Evolutionary conservation across 2,113 vertebrate genomes (phyloP).

Genomic region (Sorex araneus): DNA sequence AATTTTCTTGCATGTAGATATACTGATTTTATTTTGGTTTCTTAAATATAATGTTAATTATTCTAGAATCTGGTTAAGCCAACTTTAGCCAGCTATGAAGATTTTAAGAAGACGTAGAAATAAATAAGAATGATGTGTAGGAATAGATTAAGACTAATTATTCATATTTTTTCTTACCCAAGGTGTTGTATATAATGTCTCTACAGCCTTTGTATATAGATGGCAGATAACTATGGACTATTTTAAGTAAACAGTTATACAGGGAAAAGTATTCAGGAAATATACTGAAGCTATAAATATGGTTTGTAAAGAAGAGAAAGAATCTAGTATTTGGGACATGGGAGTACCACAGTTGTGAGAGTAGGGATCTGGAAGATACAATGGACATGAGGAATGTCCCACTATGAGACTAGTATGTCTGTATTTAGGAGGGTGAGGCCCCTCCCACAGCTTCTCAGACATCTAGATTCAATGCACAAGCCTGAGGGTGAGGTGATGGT

Average conservation of each 20-base stretch:
- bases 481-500: no score
- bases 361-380: background rate
- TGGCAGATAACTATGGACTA: no score
- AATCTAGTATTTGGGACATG: slow-evolving; percentile 25
- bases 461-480: no score
- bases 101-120: slow-evolving; percentile 26
- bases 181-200: background rate
- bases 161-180: background rate
- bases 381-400: no score
- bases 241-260: background rate
- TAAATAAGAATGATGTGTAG: slow-evolving; percentile 15
- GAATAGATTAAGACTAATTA: slow-evolving; percentile 49
- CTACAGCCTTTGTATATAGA: background rate
- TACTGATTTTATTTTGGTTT: slow-evolving; percentile 40
- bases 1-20: background rate
- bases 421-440: no score
- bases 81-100: background rate
- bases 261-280: slow-evolving; percentile 40
- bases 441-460: no score
- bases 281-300: background rate
- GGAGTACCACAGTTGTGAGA: slow-evolving; percentile 11
- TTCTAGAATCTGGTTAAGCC: slow-evolving; percentile 32
- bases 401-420: no score
- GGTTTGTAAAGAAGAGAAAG: no score
- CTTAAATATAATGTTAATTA: background rate